Evolutionary conservation across 2,888 invertebrate species (phyloP).

Genomic region (Polydrusus pterygomalis): DNA sequence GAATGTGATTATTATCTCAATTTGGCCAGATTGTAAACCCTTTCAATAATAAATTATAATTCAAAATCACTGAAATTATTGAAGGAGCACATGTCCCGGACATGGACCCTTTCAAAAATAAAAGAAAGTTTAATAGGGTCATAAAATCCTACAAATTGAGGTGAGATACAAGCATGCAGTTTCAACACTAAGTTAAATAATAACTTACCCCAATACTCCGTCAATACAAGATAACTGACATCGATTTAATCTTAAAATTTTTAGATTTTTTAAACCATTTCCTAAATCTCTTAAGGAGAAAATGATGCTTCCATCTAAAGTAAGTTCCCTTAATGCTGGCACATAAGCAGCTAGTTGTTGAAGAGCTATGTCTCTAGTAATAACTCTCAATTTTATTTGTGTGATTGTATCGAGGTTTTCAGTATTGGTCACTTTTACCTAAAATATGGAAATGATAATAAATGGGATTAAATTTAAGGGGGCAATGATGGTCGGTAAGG

Average conservation of each 20-base stretch:
- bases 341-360: conserved; percentile 78
- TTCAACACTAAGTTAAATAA: no score
- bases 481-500: no score
- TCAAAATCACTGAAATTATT: no score
- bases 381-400: conserved; percentile 78
- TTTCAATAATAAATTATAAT: no score
- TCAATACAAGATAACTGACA: conserved; percentile 81
- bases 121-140: no score
- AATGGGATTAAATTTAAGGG: no score
- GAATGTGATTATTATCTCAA: no score
- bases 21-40: no score
- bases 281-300: conserved; percentile 82
- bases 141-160: no score
- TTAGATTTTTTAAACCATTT: conserved; percentile 77
- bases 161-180: no score
- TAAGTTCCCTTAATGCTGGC: conserved; percentile 77
- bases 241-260: conserved; percentile 77
- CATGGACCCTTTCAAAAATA: no score
- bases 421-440: conserved; percentile 72
- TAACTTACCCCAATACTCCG: conserved; percentile 75
- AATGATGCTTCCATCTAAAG: conserved; percentile 80
- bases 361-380: conserved; percentile 79
- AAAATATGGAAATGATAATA: conserved; percentile 33
- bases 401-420: conserved; percentile 73
- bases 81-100: no score